Base-by-base conservation (phyloP, 2,888 invertebrate genomes). In the Anthoptus insignis region DNA sequence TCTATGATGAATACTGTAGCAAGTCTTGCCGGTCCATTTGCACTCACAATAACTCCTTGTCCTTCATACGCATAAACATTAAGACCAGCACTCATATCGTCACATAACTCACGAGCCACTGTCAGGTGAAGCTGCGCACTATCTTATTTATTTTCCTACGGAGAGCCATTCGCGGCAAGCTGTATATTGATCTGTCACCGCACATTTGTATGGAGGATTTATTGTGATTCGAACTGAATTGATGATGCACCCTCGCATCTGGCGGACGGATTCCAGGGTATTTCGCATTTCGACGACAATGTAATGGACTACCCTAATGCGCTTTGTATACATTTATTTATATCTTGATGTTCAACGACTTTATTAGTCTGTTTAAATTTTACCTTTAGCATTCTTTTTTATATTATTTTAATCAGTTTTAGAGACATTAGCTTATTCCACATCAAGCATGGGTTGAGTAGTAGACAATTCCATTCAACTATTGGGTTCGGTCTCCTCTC, bases 61-160 rank as follows among this genome's bases (percentile, higher is more conserved):
- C 56, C 49, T 63, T 56, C 37, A 50, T 16, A 21, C 19, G 9
- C 34, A 45, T n/a, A 24, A 59, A 54, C 60, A 59, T 60, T 61
- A 65, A 65, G 59, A 52, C 21, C 57, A 60, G 65, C 58, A 61
- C 52, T 42, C 60, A 64, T 68, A 64, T 70, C 64, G 59, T 22
- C 34, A 57, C 52, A 70, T 74, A 73, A 76, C 65, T 73, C 74
- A 73, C 64, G 3, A 70, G 70, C 71, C 78, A 71, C 72, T 71
- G 73, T 72, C 74, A 73, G 69, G 61, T 71, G 67, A 66, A 76
- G 76, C 64, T 59, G 54, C 59, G 70, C 63, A 66, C 61, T 71
- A 73, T 81, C 81, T 83, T 84, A 82, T 85, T 85, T 85, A 84
- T 84, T 78, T 82, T 80, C 77, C 82, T 79, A 80, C 81, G 71